Percentiles rank a stretch among this genome's conserved stretches.
phyloP scores from a whole-genome alignment of 2,888 invertebrate genomes.

The Tricholauxania praeusta region DNA sequence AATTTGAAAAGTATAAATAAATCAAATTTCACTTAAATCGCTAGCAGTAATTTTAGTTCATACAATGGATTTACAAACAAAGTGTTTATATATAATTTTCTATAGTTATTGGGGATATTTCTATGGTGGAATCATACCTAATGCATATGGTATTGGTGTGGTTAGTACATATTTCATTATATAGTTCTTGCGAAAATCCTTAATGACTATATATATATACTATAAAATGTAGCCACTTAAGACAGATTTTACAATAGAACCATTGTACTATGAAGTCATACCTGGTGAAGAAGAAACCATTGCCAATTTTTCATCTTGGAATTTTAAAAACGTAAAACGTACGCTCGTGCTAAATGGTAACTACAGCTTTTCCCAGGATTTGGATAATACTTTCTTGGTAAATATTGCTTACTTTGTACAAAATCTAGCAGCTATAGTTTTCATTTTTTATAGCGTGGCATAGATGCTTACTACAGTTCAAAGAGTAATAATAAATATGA shows the following conservation, averaged over 20 bases:
- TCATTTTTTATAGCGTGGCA: not conserved
- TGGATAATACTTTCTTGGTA: conserved; percentile 17
- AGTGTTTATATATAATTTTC: too few relatives aligned
- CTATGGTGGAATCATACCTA: not conserved
- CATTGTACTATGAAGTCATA: not conserved
- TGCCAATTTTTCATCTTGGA: not conserved
- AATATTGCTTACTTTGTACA: not conserved
- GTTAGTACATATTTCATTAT: not conserved
- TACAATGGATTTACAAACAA: too few relatives aligned
- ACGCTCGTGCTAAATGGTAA: not conserved
- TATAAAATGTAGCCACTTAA: not conserved
- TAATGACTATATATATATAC: not conserved
- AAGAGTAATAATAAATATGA: conserved; percentile 3
- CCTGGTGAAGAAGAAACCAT: not conserved
- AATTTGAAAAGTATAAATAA: too few relatives aligned
- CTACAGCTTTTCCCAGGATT: not conserved
- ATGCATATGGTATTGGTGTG: not conserved
- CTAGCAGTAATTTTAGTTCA: too few relatives aligned
- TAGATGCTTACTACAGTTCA: conserved; percentile 2
- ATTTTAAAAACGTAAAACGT: conserved; percentile 1
- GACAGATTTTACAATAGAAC: not conserved
- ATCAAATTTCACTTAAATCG: too few relatives aligned
- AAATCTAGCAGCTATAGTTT: too few relatives aligned
- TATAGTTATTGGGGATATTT: too few relatives aligned
- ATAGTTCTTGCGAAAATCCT: not conserved